Base-by-base conservation (phyloP, 1,140 invertebrate genomes). In the Neelides sp. region DNA sequence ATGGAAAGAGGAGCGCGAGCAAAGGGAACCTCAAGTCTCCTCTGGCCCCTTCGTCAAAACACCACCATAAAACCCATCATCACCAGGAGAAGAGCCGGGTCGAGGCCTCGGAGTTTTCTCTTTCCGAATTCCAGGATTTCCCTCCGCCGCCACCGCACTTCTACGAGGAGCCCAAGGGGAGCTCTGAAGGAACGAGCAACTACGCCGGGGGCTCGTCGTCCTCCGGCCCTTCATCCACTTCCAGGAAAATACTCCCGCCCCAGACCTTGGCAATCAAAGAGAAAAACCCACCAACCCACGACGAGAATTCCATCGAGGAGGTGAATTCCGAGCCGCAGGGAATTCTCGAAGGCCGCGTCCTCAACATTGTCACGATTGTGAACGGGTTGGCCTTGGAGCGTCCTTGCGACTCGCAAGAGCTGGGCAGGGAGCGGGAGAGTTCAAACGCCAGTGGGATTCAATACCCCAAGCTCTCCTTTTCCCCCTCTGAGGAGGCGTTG, bases 1-100 rank as follows among this genome's bases (percentile, higher is more conserved):
- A 61, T 73, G 73, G 58, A 70, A 74, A 40, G 75, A 74, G 3
- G 77, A 76, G 0, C 66, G 80, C 5, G 77, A 75, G 1, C 75
- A 15, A 65, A 75, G 7, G 63, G 61, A 17, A 63, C 65, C 0
- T 57, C 65, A 20, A n/a, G n/a, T 23, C 45, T 12, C 17, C 45
- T 7, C n/a, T 22, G 22, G 15, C 34, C 12, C 32, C 15, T 8
- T 30, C 43, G n/a, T n/a, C n/a, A n/a, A n/a, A n/a, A n/a, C n/a
- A n/a, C n/a, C n/a, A n/a, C n/a, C n/a, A n/a, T n/a, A n/a, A n/a
- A n/a, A n/a, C n/a, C n/a, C 7, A 23, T 17, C 2, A 15, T 43
- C 23, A n/a, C 7, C 42, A 15, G 10, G 2, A 19, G 23, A 27
- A 52, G 22, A 46, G 19, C 8, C 8, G 26, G 42, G 23, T 10